Evolutionary conservation across 2,888 invertebrate species (phyloP), one percentile per base, ranked within the genome.

Genomic region (Caenorhabditis angaria): DNA sequence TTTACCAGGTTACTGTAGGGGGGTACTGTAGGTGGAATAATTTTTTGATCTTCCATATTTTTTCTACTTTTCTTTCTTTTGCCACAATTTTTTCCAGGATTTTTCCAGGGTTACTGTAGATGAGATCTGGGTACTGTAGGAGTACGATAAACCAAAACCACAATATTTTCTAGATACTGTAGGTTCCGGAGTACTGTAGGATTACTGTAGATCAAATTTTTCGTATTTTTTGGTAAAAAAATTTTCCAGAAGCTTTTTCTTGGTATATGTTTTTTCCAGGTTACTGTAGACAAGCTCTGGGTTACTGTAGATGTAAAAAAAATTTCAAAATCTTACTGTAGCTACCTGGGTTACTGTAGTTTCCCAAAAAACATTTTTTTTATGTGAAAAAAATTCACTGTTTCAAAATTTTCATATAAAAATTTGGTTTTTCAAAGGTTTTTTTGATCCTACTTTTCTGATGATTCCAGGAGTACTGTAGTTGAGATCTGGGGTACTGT

Each of bases 291-390:
- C n/a, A n/a, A n/a, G n/a, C n/a, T n/a, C n/a, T n/a, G n/a, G n/a
- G n/a, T n/a, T n/a, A n/a, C n/a, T n/a, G n/a, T n/a, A n/a, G n/a
- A n/a, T n/a, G n/a, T n/a, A n/a, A n/a, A n/a, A n/a, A n/a, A n/a
- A n/a, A n/a, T n/a, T n/a, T n/a, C n/a, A n/a, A n/a, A n/a, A n/a
- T n/a, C n/a, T n/a, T 18, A 27, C 27, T 25, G 20, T 28, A 56
- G 29, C 56, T 56, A 29, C 56, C 29, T 32, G 32, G 32, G 10
- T 5, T 32, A 32, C 32, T 32, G 32, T 32, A 32, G 6, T 32
- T 32, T 32, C 32, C 32, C 32, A 5, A 5, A 56, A 29, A 56
- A 56, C 20, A 56, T 56, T 56, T 56, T 14, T 22, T 29, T 56
- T 32, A 56, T 56, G 10, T 8, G 10, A n/a, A n/a, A n/a, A n/a